Conservation (phyloP, 92 coral and sea anemone genomes). For the Siderastrea radians region DNA sequence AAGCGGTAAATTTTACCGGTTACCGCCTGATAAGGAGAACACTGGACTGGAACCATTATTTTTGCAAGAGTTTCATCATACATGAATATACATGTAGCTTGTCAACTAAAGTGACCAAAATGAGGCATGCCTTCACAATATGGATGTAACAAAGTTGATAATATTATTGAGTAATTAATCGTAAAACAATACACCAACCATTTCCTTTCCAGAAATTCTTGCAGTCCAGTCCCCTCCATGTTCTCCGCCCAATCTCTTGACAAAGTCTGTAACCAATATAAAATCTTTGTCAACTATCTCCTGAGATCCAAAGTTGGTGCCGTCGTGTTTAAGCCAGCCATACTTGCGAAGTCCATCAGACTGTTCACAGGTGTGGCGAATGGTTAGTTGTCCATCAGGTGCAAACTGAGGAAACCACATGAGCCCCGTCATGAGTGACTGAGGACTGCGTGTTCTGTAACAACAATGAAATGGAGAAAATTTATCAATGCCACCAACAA, state of each 20-base stretch:
- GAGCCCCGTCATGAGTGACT: conserved; percentile 94
- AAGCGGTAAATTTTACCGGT: too few species aligned
- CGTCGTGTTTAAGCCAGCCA: conserved; percentile 99
- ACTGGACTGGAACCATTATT: too few species aligned
- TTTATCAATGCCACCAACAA: too few species aligned
- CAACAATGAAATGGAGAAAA: neutral
- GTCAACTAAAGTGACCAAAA: too few species aligned
- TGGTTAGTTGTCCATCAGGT: conserved; percentile 86
- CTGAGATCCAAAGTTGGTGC: conserved; percentile 91
- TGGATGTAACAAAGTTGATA: neutral
- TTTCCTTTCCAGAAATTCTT: conserved; percentile 84
- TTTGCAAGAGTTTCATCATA: too few species aligned
- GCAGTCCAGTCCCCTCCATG: conserved; percentile 99
- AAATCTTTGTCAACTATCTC: conserved; percentile 92
- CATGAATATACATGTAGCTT: too few species aligned
- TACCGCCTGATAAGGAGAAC: too few species aligned
- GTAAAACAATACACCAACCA: conserved; percentile 52
- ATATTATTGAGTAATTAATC: too few species aligned
- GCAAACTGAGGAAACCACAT: conserved; percentile 97
- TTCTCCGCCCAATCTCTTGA: conserved; percentile 85
- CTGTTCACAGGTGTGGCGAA: conserved; percentile 98
- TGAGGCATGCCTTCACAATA: too few species aligned
- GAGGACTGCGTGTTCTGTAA: conserved; percentile 87
- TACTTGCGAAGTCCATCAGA: conserved; percentile 87
- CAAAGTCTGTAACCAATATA: conserved; percentile 88